Conservation (phyloP, 2,113 vertebrate genomes). For the Myocastor coypus region DNA sequence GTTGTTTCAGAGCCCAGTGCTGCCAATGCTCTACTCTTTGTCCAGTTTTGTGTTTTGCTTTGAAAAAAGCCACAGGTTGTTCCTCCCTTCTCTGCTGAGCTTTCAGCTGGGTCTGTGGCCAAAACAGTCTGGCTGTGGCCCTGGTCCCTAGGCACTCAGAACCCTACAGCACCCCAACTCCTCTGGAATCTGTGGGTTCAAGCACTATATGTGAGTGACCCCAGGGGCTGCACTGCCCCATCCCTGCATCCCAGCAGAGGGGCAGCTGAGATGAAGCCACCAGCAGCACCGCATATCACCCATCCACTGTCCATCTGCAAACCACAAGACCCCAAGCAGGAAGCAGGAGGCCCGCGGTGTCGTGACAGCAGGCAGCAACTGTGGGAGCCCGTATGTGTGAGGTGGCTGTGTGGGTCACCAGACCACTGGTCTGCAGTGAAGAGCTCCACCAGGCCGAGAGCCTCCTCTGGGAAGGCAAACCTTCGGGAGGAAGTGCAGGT, state of each 20-base stretch:
- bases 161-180: rapidly evolving
- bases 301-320: neutral
- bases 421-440: neutral
- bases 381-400: neutral
- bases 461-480: neutral
- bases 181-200: neutral
- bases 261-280: rapidly evolving
- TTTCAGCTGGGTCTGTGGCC: neutral
- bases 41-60: neutral
- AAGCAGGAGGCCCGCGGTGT: neutral
- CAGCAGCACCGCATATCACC: neutral
- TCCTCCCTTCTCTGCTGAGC: neutral
- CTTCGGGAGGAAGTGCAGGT: too few species aligned
- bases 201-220: rapidly evolving
- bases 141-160: rapidly evolving
- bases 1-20: neutral
- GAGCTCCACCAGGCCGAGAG: rapidly evolving
- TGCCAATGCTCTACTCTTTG: rapidly evolving
- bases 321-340: too few species aligned
- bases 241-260: neutral
- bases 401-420: neutral
- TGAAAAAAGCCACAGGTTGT: neutral
- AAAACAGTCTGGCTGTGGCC: rapidly evolving
- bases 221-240: neutral
- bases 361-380: neutral